A percentile compares a stretch with the other conserved stretches of the same genome.
phyloP scores from a whole-genome alignment of 2,888 invertebrate genomes.

The Callyntrura sp. region DNA sequence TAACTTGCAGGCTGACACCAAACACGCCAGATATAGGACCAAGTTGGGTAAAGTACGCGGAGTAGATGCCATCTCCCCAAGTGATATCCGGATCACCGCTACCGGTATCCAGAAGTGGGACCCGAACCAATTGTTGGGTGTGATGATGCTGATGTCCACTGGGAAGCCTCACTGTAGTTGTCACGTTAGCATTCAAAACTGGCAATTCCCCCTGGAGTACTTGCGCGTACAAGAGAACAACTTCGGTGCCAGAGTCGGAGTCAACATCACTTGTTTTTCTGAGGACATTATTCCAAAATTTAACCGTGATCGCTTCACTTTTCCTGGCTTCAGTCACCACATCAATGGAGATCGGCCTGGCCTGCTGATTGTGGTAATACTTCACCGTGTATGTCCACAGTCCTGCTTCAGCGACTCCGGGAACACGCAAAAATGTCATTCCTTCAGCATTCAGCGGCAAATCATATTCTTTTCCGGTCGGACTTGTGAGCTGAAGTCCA shows the following conservation, averaged over 20 bases:
- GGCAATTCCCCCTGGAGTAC: slow-evolving; percentile 84
- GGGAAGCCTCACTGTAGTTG: slow-evolving; percentile 83
- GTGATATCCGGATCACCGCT: slow-evolving; percentile 85
- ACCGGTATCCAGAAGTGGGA: slow-evolving; percentile 82
- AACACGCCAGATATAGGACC: slow-evolving; percentile 84
- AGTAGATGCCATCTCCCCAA: slow-evolving; percentile 85
- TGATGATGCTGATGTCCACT: slow-evolving; percentile 70
- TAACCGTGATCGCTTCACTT: slow-evolving; percentile 82
- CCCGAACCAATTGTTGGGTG: slow-evolving; percentile 76
- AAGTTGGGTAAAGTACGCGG: slow-evolving; percentile 85
- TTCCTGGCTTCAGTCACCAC: slow-evolving; percentile 83
- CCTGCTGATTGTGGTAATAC: slow-evolving; percentile 82
- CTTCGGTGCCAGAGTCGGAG: slow-evolving; percentile 67
- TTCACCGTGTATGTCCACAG: slow-evolving; percentile 83
- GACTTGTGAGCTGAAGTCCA: slow-evolving; percentile 83
- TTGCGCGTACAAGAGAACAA: slow-evolving; percentile 84
- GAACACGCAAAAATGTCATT: slow-evolving; percentile 82
- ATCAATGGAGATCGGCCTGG: slow-evolving; percentile 82
- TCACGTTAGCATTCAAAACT: slow-evolving; percentile 84
- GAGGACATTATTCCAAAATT: slow-evolving; percentile 83
- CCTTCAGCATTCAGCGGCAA: slow-evolving; percentile 83
- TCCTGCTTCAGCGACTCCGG: slow-evolving; percentile 83
- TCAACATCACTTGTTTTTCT: slow-evolving; percentile 9
- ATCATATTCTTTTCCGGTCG: slow-evolving; percentile 83
- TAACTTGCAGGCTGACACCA: slow-evolving; percentile 84